Conservation (phyloP, 2,113 vertebrate genomes). For the Amia ocellicauda region DNA sequence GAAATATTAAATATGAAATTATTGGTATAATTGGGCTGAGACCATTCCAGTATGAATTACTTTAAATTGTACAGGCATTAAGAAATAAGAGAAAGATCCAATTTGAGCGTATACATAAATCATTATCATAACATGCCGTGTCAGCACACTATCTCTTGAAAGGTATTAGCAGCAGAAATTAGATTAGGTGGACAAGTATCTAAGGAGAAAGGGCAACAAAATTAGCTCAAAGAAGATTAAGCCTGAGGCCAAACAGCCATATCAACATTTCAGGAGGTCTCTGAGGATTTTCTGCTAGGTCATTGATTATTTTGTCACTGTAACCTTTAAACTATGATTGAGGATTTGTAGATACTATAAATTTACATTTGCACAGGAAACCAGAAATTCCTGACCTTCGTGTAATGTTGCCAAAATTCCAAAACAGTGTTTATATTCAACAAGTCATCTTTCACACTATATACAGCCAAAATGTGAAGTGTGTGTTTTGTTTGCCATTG, state of each 20-base stretch:
- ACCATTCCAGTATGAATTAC: conserved; percentile 4
- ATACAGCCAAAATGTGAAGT: no score
- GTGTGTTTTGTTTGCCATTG: no score
- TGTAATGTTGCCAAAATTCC: conserved; percentile 17
- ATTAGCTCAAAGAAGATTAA: conserved; percentile 28
- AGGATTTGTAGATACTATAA: conserved; percentile 31
- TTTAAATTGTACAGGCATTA: conserved; percentile 1
- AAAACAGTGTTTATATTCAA: conserved; percentile 22
- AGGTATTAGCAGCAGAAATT: conserved; percentile 45
- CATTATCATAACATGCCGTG: conserved; percentile 42
- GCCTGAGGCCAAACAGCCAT: conserved; percentile 7
- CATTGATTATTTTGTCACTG: conserved; percentile 44
- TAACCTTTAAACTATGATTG: conserved; percentile 45
- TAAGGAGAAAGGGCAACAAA: conserved; percentile 37
- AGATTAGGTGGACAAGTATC: conserved; percentile 46
- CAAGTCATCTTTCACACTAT: no score
- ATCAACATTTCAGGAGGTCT: conserved; percentile 5
- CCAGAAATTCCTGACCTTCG: neutral
- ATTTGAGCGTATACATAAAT: conserved; percentile 51
- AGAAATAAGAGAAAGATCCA: conserved; percentile 36
- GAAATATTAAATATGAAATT: neutral
- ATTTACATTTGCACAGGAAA: conserved; percentile 27
- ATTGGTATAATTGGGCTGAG: neutral
- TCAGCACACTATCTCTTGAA: conserved; percentile 42
- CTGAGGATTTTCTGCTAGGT: conserved; percentile 24